These are phyloP conservation scores for Archaeoteleia sp. DNA, from an alignment of 2,888 invertebrate species.

Conservation along the genomic window DNA sequence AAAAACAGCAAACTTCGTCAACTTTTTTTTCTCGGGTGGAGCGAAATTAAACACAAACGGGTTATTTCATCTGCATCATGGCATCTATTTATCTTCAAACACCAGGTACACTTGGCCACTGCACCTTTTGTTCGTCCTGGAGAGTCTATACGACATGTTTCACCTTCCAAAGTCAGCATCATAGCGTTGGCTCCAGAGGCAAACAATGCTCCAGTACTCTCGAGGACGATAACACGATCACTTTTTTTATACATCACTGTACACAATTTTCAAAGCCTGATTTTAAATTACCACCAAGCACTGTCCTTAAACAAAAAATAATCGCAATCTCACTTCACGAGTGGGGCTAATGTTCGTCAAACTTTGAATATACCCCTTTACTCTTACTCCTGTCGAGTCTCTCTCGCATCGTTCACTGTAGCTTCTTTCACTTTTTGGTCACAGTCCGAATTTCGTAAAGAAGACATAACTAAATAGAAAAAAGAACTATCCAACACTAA, in stretches of 20 bases:
- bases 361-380: not conserved
- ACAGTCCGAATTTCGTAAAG: conserved; percentile 37
- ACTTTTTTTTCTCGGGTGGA: conserved; percentile 44
- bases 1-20: conserved; percentile 25
- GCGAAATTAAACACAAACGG: conserved; percentile 62
- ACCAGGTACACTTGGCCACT: conserved; percentile 73
- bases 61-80: conserved; percentile 68
- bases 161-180: conserved; percentile 23
- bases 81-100: conserved; percentile 72
- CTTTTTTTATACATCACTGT: conserved; percentile 71
- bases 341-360: conserved; percentile 1
- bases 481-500: conserved; percentile 36
- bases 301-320: conserved; percentile 57
- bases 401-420: too few relatives aligned
- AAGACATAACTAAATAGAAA: conserved; percentile 22
- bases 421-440: conserved; percentile 20
- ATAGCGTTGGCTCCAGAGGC: conserved; percentile 20
- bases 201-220: conserved; percentile 56
- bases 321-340: conserved; percentile 16
- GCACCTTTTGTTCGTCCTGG: conserved; percentile 65
- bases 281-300: conserved; percentile 60
- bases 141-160: conserved; percentile 37
- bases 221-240: conserved; percentile 68
- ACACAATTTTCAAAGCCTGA: conserved; percentile 64
- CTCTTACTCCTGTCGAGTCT: too few relatives aligned